Conservation (phyloP, 2,888 invertebrate species). For the Lissonota sp. region DNA sequence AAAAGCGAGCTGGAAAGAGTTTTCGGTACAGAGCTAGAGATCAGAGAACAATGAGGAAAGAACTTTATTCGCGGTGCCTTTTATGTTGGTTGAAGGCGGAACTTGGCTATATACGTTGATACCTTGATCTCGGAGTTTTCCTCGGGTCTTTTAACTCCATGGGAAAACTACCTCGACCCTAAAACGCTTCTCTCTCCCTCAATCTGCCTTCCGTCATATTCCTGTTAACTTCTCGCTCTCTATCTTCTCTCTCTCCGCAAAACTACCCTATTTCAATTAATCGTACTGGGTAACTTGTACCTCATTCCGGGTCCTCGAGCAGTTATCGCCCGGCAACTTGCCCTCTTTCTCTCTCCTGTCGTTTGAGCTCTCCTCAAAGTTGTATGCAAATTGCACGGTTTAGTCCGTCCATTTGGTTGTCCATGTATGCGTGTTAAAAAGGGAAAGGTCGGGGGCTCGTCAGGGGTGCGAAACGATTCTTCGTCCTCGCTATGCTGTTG, state of each 20-base stretch:
- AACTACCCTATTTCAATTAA: conserved; percentile 80
- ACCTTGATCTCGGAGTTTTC: conserved; percentile 42
- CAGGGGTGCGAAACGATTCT: conserved; percentile 39
- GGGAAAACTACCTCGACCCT: conserved; percentile 47
- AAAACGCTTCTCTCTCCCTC: conserved; percentile 43
- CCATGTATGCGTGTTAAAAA: conserved; percentile 46
- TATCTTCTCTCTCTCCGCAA: conserved; percentile 63
- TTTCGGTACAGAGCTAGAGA: background rate
- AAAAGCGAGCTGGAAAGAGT: background rate
- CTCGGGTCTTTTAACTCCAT: conserved; percentile 48
- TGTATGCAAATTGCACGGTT: conserved; percentile 71
- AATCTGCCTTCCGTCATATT: conserved; percentile 2
- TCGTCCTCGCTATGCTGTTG: conserved; percentile 27
- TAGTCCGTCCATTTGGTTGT: conserved; percentile 59
- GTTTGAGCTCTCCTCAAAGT: conserved; percentile 55
- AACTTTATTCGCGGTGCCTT: conserved; percentile 32
- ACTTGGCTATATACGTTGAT: conserved; percentile 18
- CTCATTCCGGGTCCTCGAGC: conserved; percentile 77
- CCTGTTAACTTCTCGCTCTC: background rate
- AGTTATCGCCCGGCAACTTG: conserved; percentile 75
- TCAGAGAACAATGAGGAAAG: background rate
- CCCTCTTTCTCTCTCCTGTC: conserved; percentile 66
- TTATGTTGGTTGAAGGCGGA: conserved; percentile 17
- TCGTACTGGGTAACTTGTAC: conserved; percentile 80
- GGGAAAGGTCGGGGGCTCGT: conserved; percentile 28